Base-by-base conservation (phyloP, 1,140 invertebrate species). In the Triops cancriformis region DNA sequence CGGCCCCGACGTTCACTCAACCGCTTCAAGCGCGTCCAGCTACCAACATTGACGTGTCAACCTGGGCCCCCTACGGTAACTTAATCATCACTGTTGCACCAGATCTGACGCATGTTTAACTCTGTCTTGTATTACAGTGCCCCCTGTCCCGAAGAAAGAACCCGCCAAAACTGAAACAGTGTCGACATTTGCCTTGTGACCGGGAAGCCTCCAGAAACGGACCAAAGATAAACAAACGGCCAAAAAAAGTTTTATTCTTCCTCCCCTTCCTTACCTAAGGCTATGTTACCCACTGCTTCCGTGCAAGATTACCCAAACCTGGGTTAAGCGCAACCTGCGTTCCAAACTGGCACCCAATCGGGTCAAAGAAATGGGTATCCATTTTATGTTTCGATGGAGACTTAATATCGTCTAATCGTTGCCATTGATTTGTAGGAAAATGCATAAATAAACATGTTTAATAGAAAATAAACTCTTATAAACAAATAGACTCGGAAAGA, bases 11-110 rank as follows among this genome's bases (percentile, higher is more conserved):
- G 37, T 43, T 45, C 42, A 41, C 74, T 12, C 74, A 76, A 43
- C 74, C 74, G 11, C 41, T 76, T 18, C 27, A 76, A 76, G 74
- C 74, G n/a, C 26, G 74, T 1, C 74, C 74, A 26, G 74, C 74
- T 18, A 76, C 74, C 18, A 43, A 43, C 41, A 45, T 42, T 18
- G 74, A 76, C 26, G 37, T 76, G n/a, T 43, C 74, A 11, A 76
- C 14, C 41, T 43, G 74, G 28, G 45, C 74, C 4, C 74, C 74
- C 23, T 76, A 76, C 74, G 28, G 74, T 76, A 74, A 28, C 5
- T 23, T 64, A 64, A 64, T 9, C 11, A 64, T n/a, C 14, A 23
- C 6, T 64, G 14, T 64, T 23, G 51, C 51, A 64, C 51, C 51
- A 0, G 51, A 10, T n/a, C 14, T 64, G 51, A 64, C 51, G 3